These are phyloP conservation scores for Quadroppia sp. DNA, from an alignment of 2,888 invertebrate species.

Conservation along the genomic window DNA sequence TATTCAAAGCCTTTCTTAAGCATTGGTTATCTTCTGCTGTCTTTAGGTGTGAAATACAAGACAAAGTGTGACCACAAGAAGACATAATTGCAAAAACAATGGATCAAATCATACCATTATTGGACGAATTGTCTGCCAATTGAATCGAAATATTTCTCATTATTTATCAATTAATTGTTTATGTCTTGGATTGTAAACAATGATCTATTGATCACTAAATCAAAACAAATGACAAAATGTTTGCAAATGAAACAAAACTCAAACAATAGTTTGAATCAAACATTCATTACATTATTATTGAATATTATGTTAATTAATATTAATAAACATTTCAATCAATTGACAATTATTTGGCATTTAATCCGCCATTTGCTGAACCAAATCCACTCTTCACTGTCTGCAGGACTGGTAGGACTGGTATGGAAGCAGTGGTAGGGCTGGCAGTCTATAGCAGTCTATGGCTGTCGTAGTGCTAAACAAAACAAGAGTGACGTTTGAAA, in stretches of 20 bases:
- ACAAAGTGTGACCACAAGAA: no score
- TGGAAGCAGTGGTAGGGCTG: not conserved
- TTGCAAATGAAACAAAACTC: no score
- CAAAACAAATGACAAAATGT: no score
- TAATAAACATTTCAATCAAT: not conserved
- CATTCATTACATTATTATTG: no score
- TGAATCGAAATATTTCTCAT: constrained; percentile 23
- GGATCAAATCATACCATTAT: not conserved
- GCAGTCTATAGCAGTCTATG: constrained; percentile 3
- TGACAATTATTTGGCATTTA: constrained; percentile 17
- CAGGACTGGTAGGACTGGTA: not conserved
- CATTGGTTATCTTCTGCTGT: no score
- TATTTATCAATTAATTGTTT: not conserved
- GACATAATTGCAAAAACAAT: not conserved
- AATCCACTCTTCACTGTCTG: not conserved
- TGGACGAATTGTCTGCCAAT: not conserved
- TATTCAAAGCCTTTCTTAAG: not conserved
- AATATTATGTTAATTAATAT: not conserved
- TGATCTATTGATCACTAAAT: not conserved
- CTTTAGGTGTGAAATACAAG: no score
- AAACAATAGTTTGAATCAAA: no score
- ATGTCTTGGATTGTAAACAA: not conserved
- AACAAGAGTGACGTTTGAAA: constrained; percentile 24
- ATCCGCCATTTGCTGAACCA: constrained; percentile 35
- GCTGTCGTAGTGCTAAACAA: not conserved